phyloP scores from a whole-genome alignment of 2,888 invertebrate genomes.

The Branchipolynoe longqiensis region DNA sequence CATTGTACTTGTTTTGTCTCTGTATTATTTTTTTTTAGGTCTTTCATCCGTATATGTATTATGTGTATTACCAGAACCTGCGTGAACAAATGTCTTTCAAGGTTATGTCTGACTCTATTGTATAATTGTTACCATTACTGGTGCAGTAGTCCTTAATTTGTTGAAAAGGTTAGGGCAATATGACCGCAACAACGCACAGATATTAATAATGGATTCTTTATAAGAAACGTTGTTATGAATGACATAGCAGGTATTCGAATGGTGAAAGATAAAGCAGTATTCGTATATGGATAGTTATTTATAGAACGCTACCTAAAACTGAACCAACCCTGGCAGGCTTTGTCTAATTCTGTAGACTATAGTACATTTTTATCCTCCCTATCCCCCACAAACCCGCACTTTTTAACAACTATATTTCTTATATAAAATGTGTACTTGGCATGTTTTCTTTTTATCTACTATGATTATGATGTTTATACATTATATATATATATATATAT shows the following conservation, averaged over 20 bases:
- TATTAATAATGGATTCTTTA: conserved; percentile 18
- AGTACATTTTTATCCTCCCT: conserved; percentile 23
- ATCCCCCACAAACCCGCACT: neutral
- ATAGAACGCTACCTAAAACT: conserved; percentile 36
- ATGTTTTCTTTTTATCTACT: neutral
- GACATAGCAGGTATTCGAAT: conserved; percentile 43
- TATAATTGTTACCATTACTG: conserved; percentile 31
- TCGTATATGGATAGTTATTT: conserved; percentile 52
- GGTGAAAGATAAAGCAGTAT: conserved; percentile 50
- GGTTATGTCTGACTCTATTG: conserved; percentile 33
- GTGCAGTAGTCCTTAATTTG: conserved; percentile 1
- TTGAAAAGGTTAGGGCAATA: too few species aligned
- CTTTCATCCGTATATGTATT: conserved; percentile 24
- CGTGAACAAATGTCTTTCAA: conserved; percentile 54
- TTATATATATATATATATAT: too few species aligned
- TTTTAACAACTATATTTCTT: neutral
- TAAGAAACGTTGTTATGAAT: conserved; percentile 24
- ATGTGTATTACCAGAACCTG: conserved; percentile 52
- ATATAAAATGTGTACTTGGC: neutral
- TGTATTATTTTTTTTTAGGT: too few species aligned
- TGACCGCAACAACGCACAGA: conserved; percentile 45
- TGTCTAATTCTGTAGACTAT: conserved; percentile 9
- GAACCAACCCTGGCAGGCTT: conserved; percentile 12
- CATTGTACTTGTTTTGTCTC: conserved; percentile 30
- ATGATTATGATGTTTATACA: too few species aligned